Conservation (phyloP, 2,113 vertebrate genomes). For the Aplodontia rufa region DNA sequence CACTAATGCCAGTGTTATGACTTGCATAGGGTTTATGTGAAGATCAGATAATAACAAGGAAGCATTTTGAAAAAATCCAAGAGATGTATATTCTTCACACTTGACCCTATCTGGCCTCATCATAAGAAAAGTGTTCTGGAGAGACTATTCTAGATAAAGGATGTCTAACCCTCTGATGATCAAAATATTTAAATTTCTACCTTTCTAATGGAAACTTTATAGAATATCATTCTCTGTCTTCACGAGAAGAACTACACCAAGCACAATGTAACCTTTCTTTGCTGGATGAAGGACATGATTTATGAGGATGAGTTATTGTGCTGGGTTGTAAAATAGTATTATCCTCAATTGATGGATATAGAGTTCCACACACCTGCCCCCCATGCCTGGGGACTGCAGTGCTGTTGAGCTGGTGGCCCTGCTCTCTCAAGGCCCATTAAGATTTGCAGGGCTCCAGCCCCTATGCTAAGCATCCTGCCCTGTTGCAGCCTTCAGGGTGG, state of each 20-base stretch:
- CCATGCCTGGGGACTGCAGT: not conserved
- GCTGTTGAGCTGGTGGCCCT: not conserved
- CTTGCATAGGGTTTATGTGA: not conserved
- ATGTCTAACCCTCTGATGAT: not conserved
- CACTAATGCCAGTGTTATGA: not conserved
- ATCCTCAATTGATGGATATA: not conserved
- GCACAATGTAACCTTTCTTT: not conserved
- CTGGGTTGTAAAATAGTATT: not conserved
- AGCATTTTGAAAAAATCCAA: not conserved
- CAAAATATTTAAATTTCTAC: not conserved
- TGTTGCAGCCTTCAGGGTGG: fast-evolving
- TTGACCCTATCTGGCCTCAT: not conserved
- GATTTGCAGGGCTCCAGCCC: not conserved
- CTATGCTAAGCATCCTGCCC: not conserved
- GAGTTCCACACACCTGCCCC: not conserved
- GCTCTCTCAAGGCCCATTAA: not conserved
- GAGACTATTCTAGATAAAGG: not conserved
- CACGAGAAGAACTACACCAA: not conserved
- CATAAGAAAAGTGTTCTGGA: not conserved
- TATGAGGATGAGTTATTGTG: not conserved
- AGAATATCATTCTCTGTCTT: not conserved
- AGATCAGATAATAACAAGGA: not conserved
- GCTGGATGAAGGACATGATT: not conserved
- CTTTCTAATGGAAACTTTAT: not conserved
- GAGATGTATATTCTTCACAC: not conserved